phyloP scores from a whole-genome alignment of 2,113 vertebrate genomes.

The Tretioscincus oriximinensis region DNA sequence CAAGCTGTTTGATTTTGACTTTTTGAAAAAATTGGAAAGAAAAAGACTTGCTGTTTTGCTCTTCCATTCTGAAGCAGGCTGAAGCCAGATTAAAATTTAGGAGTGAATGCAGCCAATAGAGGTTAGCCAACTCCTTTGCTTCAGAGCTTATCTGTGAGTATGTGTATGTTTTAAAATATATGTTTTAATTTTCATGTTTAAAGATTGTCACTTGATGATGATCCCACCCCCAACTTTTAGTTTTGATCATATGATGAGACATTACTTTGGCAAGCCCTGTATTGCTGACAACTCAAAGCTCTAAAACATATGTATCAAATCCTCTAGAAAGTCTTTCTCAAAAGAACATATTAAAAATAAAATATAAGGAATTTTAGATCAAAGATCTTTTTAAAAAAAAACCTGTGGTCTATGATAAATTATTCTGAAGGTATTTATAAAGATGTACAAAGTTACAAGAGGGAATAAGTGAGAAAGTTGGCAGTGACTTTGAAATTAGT shows the following conservation, averaged over 20 bases:
- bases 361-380: slow-evolving; percentile 83
- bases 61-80: no score
- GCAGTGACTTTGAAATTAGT: slow-evolving; percentile 70
- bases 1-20: no score
- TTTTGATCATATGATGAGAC: slow-evolving; percentile 61
- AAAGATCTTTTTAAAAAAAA: slow-evolving; percentile 71
- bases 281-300: slow-evolving; percentile 70
- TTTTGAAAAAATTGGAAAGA: no score
- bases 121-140: slow-evolving; percentile 11
- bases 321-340: slow-evolving; percentile 71
- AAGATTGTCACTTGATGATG: slow-evolving; percentile 41
- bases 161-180: no score
- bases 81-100: no score
- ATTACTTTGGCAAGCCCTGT: slow-evolving; percentile 55
- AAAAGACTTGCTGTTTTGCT: no score
- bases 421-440: slow-evolving; percentile 77
- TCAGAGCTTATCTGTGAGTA: no score
- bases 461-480: slow-evolving; percentile 63
- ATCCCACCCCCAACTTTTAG: slow-evolving; percentile 49
- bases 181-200: slow-evolving; percentile 44
- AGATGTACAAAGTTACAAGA: slow-evolving; percentile 69
- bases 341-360: slow-evolving; percentile 82
- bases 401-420: slow-evolving; percentile 80
- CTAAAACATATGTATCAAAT: slow-evolving; percentile 67
- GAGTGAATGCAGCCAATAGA: neutral